Percentiles rank a stretch among this genome's conserved stretches.
Conservation (phyloP, 1,140 invertebrate genomes). For the Ladona fulva region DNA sequence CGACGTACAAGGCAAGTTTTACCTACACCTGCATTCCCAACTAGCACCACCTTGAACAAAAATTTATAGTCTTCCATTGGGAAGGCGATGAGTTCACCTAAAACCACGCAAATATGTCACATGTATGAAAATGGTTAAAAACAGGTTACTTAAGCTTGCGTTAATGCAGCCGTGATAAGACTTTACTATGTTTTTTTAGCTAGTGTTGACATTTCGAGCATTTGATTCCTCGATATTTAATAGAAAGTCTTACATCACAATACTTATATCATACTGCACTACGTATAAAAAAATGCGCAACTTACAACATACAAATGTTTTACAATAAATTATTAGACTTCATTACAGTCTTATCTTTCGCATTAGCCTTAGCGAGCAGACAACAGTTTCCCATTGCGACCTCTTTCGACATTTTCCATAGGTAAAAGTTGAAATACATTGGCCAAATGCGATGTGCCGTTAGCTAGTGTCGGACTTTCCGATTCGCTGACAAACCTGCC, state of each 20-base stretch:
- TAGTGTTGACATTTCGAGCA: no score
- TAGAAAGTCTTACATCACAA: no score
- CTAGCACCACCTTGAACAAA: constrained; percentile 93
- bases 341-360: neutral
- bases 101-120: neutral
- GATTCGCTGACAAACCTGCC: neutral
- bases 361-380: neutral
- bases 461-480: neutral
- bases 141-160: no score
- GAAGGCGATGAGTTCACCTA: neutral
- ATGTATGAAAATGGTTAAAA: no score
- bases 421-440: constrained; percentile 1
- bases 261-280: no score
- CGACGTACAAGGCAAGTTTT: constrained; percentile 87
- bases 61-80: constrained; percentile 96
- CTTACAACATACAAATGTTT: neutral
- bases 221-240: no score
- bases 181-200: no score
- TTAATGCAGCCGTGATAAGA: no score
- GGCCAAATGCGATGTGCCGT: neutral
- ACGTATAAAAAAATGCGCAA: neutral
- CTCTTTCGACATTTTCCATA: constrained; percentile 5
- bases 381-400: constrained; percentile 2
- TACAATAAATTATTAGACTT: neutral
- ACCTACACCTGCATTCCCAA: constrained; percentile 90